Evolutionary conservation across 2,113 vertebrate species (phyloP), one percentile per base, ranked within the genome.

Genomic region (Poeciliopsis prolifica): DNA sequence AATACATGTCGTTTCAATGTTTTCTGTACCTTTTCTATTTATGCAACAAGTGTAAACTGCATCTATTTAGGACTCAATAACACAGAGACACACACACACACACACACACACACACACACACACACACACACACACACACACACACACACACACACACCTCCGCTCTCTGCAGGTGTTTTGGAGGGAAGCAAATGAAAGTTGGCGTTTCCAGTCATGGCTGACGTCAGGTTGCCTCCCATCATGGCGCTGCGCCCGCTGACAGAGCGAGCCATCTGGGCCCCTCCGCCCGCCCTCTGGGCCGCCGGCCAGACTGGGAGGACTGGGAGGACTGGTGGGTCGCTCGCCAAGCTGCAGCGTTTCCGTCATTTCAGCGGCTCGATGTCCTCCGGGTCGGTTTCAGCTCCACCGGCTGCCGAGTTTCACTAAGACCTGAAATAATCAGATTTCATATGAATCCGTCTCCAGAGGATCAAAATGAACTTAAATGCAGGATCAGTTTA

Each of bases 231-330:
- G 75, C 84, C 90, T 35, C 87, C 84, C 83, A 72, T 84, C 65
- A 81, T 87, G 89, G 83, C 87, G 1, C 42, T 1, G 72, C 29
- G 84, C 92, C 91, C 48, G 33, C 84, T 89, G 90, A 93, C 88
- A 84, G 79, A 84, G 88, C n/a, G 48, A 76, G 87, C 92, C 92
- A 92, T 94, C 92, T 94, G 92, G 75, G 76, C 77, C 83, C 83
- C 83, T 90, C 81, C 83, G 81, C 83, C 84, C 82, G 83, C 81
- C 89, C 92, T 89, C 80, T 68, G 78, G 89, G 89, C 81, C 61
- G 1, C 26, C 42, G 65, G 90, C 91, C 92, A 91, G 84, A 37
- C 35, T 19, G 42, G 77, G 68, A 86, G 89, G 84, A 63, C 87
- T 81, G 77, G 84, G 69, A 9, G 70, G 17, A 3, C 64, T 77